phyloP scores from a whole-genome alignment of 2,113 vertebrate species.

The Morone saxatilis region DNA sequence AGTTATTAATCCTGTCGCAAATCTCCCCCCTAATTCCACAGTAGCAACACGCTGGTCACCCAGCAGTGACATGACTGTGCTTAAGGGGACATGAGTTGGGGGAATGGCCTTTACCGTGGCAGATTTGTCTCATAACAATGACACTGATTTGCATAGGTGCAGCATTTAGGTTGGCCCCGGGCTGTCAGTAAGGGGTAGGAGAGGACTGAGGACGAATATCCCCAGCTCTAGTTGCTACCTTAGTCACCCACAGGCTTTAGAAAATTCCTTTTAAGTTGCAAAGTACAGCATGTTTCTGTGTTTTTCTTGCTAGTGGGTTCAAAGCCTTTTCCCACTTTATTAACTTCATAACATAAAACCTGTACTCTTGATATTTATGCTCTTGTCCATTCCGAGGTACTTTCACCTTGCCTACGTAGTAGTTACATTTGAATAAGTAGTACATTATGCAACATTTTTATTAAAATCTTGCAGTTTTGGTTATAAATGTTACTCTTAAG shows the following conservation, averaged over 20 bases:
- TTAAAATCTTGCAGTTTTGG: constrained; percentile 42
- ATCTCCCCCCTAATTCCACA: constrained; percentile 63
- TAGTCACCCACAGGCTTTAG: constrained; percentile 61
- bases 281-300: constrained; percentile 50
- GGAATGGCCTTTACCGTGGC: constrained; percentile 62
- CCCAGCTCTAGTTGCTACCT: constrained; percentile 46
- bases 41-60: constrained; percentile 72
- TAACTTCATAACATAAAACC: background rate
- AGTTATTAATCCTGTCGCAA: constrained; percentile 75
- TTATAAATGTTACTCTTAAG: background rate
- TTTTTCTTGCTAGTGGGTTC: background rate
- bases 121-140: constrained; percentile 80
- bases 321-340: background rate
- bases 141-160: constrained; percentile 82
- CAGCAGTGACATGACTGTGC: constrained; percentile 64
- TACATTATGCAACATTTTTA: constrained; percentile 29
- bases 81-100: constrained; percentile 53
- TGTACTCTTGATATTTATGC: background rate
- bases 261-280: constrained; percentile 59
- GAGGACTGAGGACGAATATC: constrained; percentile 38
- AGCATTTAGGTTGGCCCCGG: constrained; percentile 73
- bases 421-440: constrained; percentile 57
- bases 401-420: constrained; percentile 14
- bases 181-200: constrained; percentile 66
- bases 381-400: constrained; percentile 12